phyloP scores from a whole-genome alignment of 2,888 invertebrate genomes.

The Drosophila phalerata region DNA sequence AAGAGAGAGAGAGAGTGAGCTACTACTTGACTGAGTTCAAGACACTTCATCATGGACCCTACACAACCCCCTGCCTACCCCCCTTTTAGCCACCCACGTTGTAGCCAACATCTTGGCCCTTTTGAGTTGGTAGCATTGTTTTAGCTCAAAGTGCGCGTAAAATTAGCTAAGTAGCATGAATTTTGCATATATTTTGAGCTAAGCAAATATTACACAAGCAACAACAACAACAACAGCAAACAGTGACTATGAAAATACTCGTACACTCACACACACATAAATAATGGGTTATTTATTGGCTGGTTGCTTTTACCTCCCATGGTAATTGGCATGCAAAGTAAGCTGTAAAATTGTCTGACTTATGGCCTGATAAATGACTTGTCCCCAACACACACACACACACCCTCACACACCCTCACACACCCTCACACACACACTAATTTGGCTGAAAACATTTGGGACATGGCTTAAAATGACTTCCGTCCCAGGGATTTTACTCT shows the following conservation, averaged over 20 bases:
- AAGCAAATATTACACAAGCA: conserved; percentile 43
- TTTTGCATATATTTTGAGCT: conserved; percentile 60
- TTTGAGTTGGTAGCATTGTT: conserved; percentile 60
- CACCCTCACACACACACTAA: conserved; percentile 41
- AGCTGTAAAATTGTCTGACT: conserved; percentile 53
- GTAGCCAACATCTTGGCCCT: conserved; percentile 33
- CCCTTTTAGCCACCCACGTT: conserved; percentile 10
- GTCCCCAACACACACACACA: conserved; percentile 28
- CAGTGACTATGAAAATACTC: conserved; percentile 5
- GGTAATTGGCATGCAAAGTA: conserved; percentile 66
- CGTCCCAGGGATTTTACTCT: conserved; percentile 2
- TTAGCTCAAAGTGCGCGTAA: conserved; percentile 76
- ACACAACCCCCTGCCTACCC: neutral
- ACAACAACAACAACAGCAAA: neutral
- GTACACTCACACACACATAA: conserved; percentile 49
- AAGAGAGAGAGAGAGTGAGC: conserved; percentile 3
- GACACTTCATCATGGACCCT: conserved; percentile 56
- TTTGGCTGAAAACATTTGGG: conserved; percentile 33
- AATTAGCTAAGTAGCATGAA: conserved; percentile 71
- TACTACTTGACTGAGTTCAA: conserved; percentile 54
- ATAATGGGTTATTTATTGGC: conserved; percentile 75
- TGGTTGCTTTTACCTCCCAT: conserved; percentile 28
- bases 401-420: neutral
- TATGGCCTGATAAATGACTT: conserved; percentile 60
- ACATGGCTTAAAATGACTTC: conserved; percentile 24